A percentile compares a stretch with the other conserved stretches of the same genome.
phyloP scores from a whole-genome alignment of 1,140 invertebrate genomes.

The Medauroidea extradentata region DNA sequence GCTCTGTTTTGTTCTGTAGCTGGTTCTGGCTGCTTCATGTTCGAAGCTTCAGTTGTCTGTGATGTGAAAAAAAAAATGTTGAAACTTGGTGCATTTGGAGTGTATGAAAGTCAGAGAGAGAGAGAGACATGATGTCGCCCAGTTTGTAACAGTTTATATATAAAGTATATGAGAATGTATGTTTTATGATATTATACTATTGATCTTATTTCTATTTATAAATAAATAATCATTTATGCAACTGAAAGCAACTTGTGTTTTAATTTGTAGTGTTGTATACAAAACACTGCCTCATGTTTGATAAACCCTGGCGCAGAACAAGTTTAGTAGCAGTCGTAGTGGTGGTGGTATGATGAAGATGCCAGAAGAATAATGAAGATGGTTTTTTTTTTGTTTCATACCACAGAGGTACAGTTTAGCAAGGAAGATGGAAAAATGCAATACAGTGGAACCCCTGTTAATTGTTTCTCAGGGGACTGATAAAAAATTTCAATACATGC shows the following conservation, averaged over 20 bases:
- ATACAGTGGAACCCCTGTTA: no score
- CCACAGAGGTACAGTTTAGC: no score
- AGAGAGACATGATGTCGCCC: constrained; percentile 1
- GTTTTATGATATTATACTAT: constrained; percentile 10
- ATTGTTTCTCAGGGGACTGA: no score
- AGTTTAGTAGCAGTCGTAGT: no score
- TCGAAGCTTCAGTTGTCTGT: constrained; percentile 12
- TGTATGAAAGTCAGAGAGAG: not conserved
- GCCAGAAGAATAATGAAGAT: no score
- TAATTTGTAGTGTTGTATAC: not conserved
- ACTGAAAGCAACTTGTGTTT: not conserved
- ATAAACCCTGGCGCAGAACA: no score
- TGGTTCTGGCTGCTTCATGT: not conserved
- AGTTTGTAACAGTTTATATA: constrained; percentile 11
- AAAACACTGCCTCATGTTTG: no score
- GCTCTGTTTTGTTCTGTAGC: not conserved
- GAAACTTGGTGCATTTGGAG: not conserved
- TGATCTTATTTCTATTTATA: constrained; percentile 10
- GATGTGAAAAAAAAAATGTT: constrained; percentile 11
- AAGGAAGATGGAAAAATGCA: no score
- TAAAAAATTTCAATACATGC: no score
- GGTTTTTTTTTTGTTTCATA: no score
- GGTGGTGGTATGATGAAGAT: no score
- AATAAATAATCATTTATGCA: constrained; percentile 8
- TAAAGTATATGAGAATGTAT: not conserved